Base-by-base conservation (phyloP, 1,140 invertebrate species). In the Zaprionus vittiger region DNA sequence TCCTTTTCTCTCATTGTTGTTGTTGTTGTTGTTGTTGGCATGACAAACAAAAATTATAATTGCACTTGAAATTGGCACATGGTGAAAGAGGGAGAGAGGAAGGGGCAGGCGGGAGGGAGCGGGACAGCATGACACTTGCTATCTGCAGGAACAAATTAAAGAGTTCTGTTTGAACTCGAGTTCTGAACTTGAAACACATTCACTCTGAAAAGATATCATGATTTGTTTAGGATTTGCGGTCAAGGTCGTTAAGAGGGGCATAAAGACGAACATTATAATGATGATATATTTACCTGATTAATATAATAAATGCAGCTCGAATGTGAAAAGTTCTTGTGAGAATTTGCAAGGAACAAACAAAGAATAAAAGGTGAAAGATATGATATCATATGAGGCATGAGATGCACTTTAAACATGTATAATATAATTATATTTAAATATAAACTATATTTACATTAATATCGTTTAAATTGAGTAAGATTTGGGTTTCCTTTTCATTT, bases 31-130 rank as follows among this genome's bases (percentile, higher is more conserved):
- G 72, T 83, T 77, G 78, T 82, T 89, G 81, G 84, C 84, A 87
- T 87, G 84, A 87, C 84, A 87, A 87, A 84, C 84, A 89, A 89
- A 83, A 87, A 87, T 87, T 87, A 87, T 83, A 87, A 87, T 87
- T 87, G 84, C 84, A 87, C 84, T 87, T 83, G 81, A 87, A 89
- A 83, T 79, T 83, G 80, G 74, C 78, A 89, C 80, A 76, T 56
- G 34, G 44, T 14, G 7, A 15, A 44, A 5, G 20, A 1, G 52
- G 44, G 34, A 12, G 24, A 24, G 38, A 5, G 24, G 9, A 28
- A 9, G 5, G 20, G 14, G 59, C 20, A 26, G 44, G 14, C 0
- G 31, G 47, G 44, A 14, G 44, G 20, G 2, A 20, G n/a, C 4
- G 41, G 41, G 41, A 0, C 72, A 52, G 41, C 73, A 76, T 71